These are phyloP conservation scores for Eustalomyia histrio DNA, from an alignment of 2,888 invertebrate species.

Conservation along the genomic window DNA sequence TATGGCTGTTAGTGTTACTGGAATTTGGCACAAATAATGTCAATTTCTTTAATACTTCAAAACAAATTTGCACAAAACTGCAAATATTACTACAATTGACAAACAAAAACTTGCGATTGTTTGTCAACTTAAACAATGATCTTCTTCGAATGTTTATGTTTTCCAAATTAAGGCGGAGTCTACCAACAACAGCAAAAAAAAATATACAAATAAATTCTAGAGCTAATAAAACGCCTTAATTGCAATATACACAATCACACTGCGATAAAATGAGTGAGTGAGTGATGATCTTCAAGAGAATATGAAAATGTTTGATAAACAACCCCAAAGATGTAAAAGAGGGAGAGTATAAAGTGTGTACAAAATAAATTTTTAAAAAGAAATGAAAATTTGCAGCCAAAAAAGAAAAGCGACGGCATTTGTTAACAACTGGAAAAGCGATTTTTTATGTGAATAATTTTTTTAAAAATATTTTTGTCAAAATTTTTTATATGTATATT, in stretches of 20 bases:
- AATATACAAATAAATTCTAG: constrained; percentile 31
- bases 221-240: constrained; percentile 58
- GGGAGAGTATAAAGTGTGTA: not conserved
- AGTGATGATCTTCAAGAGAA: not conserved
- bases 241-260: too few relatives aligned
- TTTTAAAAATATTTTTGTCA: not conserved
- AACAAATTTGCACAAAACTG: not conserved
- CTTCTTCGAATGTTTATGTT: not conserved
- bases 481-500: constrained; percentile 26
- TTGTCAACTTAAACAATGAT: not conserved
- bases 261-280: not conserved
- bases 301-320: constrained; percentile 14
- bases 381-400: not conserved
- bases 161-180: constrained; percentile 63
- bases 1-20: too few relatives aligned
- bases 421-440: not conserved
- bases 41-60: not conserved
- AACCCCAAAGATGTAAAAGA: constrained; percentile 11
- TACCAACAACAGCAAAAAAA: constrained; percentile 40
- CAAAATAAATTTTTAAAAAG: not conserved
- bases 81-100: not conserved
- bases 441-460: not conserved
- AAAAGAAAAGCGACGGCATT: constrained; percentile 42
- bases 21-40: too few relatives aligned
- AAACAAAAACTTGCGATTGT: not conserved